These are phyloP conservation scores for Acanthosoma haemorrhoidale DNA, from an alignment of 2,888 invertebrate genomes.

Conservation along the genomic window DNA sequence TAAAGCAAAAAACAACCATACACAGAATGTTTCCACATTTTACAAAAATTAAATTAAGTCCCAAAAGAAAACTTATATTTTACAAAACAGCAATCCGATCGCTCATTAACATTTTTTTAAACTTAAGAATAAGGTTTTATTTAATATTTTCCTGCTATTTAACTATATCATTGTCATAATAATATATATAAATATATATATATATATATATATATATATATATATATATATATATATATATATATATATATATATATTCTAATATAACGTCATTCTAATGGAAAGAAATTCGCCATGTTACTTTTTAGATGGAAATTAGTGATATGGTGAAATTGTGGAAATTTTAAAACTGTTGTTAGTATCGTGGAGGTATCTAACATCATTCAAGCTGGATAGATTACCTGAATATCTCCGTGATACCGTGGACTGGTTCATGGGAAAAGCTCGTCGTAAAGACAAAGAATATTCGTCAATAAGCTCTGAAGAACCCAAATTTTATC, in stretches of 20 bases:
- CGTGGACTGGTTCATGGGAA: constrained; percentile 99
- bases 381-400: constrained; percentile 94
- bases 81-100: too few relatives aligned
- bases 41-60: too few relatives aligned
- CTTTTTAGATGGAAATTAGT: constrained; percentile 33
- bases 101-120: too few relatives aligned
- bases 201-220: background rate
- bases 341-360: constrained; percentile 40
- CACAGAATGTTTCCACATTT: too few relatives aligned
- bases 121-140: too few relatives aligned
- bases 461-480: constrained; percentile 63
- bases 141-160: too few relatives aligned
- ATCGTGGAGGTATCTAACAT: constrained; percentile 45
- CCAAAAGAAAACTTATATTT: too few relatives aligned
- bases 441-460: constrained; percentile 94
- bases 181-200: background rate
- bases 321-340: constrained; percentile 38
- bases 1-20: too few relatives aligned
- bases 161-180: too few relatives aligned
- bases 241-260: too few relatives aligned
- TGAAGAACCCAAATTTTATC: constrained; percentile 87
- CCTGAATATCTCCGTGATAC: constrained; percentile 99
- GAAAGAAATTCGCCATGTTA: constrained; percentile 39
- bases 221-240: constrained; percentile 3
- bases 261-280: background rate